Percentiles rank a stretch among this genome's conserved stretches.
These are phyloP conservation scores for Caenorhabditis elegans DNA, from an alignment of 1,140 invertebrate genomes.

Conservation along the genomic window WBcel235 BX284603.4:3576501-3577000, in stretches of 20 bases:
- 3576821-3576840: no score
- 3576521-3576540: not conserved
- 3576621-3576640: not conserved
- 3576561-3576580: not conserved
- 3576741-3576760: not conserved
- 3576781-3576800: conserved; percentile 10
- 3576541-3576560: not conserved
- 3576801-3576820: not conserved
- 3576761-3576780: not conserved
- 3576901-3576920: not conserved
- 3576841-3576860: not conserved
- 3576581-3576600: not conserved
- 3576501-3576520: conserved; percentile 8
- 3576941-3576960: conserved; percentile 83
- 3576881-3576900: not conserved
- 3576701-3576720: not conserved
- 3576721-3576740: not conserved
- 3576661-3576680: not conserved
- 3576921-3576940: not conserved
- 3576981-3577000: conserved; percentile 93
- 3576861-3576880: conserved; percentile 20
- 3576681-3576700: not conserved
- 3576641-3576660: not conserved
- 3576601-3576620: not conserved
- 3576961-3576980: conserved; percentile 97